Conservation (phyloP, 2,797 vertebrate genomes). For the Neosalanx taihuensis region DNA sequence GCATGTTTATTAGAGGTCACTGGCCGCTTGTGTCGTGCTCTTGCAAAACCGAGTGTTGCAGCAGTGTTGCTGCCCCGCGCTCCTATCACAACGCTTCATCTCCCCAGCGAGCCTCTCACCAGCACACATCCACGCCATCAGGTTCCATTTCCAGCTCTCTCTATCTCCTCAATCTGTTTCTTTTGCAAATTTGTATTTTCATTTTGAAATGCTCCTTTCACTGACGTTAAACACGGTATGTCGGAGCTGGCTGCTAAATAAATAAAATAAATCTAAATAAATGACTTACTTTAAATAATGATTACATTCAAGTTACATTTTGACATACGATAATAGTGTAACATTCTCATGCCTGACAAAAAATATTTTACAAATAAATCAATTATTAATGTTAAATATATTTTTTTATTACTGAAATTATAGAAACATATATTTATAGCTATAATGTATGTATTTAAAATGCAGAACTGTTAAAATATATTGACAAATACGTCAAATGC, state of each 20-base stretch:
- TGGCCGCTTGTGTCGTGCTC: background rate
- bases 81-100: slow-evolving; percentile 48
- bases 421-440: too few relatives aligned
- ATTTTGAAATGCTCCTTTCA: background rate
- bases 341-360: background rate
- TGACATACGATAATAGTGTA: background rate
- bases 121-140: slow-evolving; percentile 59
- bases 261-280: background rate
- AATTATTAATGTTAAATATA: too few relatives aligned
- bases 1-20: background rate
- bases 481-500: too few relatives aligned
- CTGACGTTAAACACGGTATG: background rate
- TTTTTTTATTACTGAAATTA: too few relatives aligned
- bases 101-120: slow-evolving; percentile 41
- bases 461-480: too few relatives aligned
- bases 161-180: slow-evolving; percentile 13
- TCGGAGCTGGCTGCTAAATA: background rate
- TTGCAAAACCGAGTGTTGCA: slow-evolving; percentile 7
- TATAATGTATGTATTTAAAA: too few relatives aligned
- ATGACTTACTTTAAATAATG: background rate
- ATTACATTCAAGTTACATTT: background rate
- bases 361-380: background rate
- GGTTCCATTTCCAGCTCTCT: slow-evolving; percentile 54
- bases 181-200: slow-evolving; percentile 17
- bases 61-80: background rate